Percentiles rank a stretch among this genome's conserved stretches.
Conservation (phyloP, 1,140 invertebrate genomes). For the Vanessa tameamea region DNA sequence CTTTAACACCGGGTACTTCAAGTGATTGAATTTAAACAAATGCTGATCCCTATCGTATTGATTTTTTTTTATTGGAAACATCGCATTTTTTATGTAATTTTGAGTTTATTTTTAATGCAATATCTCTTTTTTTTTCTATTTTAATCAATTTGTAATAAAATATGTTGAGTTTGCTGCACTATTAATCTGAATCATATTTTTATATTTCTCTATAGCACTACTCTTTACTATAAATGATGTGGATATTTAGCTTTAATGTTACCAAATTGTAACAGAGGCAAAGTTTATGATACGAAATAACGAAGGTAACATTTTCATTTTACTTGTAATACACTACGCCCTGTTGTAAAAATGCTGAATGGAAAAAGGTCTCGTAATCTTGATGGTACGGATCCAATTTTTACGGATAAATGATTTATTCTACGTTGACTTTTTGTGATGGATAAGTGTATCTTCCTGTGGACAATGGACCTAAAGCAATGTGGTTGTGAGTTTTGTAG, state of each 20-base stretch:
- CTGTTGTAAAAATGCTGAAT: constrained; percentile 32
- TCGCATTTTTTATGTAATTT: too few relatives aligned
- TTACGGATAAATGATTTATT: constrained; percentile 29
- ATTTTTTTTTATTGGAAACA: too few relatives aligned
- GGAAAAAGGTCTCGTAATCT: constrained; percentile 30
- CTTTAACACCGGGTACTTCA: too few relatives aligned
- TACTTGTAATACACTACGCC: constrained; percentile 25
- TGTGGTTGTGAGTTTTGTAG: neutral
- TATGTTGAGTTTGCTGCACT: too few relatives aligned
- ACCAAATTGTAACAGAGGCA: constrained; percentile 5
- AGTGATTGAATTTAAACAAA: too few relatives aligned
- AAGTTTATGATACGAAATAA: constrained; percentile 37
- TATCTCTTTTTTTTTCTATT: too few relatives aligned
- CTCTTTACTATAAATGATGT: neutral
- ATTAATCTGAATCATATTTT: too few relatives aligned
- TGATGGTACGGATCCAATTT: constrained; percentile 23
- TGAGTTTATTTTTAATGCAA: too few relatives aligned
- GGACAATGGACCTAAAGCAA: neutral
- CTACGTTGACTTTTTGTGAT: constrained; percentile 21
- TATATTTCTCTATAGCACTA: neutral
- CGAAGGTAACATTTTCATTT: constrained; percentile 36
- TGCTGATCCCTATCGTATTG: too few relatives aligned
- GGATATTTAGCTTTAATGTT: constrained; percentile 3
- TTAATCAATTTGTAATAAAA: too few relatives aligned
- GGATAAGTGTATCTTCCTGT: constrained; percentile 9